Conservation (phyloP, 2,888 invertebrate genomes). For the Tiphia femorata region DNA sequence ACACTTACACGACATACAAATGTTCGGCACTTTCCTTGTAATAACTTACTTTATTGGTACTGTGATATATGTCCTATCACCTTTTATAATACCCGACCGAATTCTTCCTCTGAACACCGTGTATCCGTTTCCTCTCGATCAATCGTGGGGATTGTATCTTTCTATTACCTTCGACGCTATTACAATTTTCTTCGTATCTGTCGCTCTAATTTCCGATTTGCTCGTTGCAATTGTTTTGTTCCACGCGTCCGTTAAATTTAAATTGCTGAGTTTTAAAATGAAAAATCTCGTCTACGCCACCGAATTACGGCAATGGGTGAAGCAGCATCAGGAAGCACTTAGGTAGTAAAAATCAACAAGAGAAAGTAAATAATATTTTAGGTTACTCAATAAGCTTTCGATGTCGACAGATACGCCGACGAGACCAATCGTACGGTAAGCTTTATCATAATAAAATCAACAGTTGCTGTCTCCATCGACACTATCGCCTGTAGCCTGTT, state of each 20-base stretch:
- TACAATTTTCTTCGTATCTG: slow-evolving; percentile 5
- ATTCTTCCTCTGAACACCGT: slow-evolving; percentile 23
- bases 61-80: slow-evolving; percentile 5
- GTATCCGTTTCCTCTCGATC: slow-evolving; percentile 15
- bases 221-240: slow-evolving; percentile 20
- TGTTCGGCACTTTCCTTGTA: neutral
- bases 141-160: slow-evolving; percentile 18
- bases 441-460: slow-evolving; percentile 29
- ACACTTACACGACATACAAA: no score
- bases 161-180: slow-evolving; percentile 12
- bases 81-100: slow-evolving; percentile 4
- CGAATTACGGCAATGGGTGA: slow-evolving; percentile 8
- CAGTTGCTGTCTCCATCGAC: slow-evolving; percentile 18
- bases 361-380: no score
- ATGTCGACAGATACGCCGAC: no score
- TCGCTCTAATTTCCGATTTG: slow-evolving; percentile 22
- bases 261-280: neutral
- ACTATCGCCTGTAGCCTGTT: slow-evolving; percentile 25
- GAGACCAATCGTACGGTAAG: slow-evolving; percentile 20
- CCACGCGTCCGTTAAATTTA: slow-evolving; percentile 24
- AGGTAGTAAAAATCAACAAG: slow-evolving; percentile 13
- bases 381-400: no score
- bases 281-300: neutral
- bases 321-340: slow-evolving; percentile 20
- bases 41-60: slow-evolving; percentile 2